A percentile compares a stretch with the other conserved stretches of the same genome.
Conservation (phyloP, 2,888 invertebrate species). For the Gnatocerus cornutus region DNA sequence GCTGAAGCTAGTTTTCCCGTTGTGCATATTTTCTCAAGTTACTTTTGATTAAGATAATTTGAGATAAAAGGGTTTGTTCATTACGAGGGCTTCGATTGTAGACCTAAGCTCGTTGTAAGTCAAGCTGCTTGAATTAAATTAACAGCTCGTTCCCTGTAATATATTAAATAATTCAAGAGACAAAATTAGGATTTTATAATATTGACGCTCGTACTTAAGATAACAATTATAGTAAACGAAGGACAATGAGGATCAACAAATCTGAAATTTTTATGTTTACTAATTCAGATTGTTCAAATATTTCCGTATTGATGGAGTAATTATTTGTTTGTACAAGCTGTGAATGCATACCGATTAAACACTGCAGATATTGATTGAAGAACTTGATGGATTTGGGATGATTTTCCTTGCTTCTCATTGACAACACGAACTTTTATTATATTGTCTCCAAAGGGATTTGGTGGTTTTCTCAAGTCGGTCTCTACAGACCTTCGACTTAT, state of each 20-base stretch:
- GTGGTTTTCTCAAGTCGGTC: constrained; percentile 43
- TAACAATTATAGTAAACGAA: constrained; percentile 17
- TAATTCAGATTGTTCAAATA: not conserved
- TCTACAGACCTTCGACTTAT: constrained; percentile 40
- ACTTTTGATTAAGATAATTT: constrained; percentile 18
- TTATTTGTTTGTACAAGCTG: constrained; percentile 3
- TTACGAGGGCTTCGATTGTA: constrained; percentile 10
- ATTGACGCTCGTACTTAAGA: constrained; percentile 26
- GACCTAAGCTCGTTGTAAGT: not conserved
- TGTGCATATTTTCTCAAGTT: not conserved
- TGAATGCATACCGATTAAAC: not conserved
- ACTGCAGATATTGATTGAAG: not conserved
- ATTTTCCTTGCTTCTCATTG: constrained; percentile 19
- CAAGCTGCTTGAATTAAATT: constrained; percentile 25
- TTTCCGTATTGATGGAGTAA: not conserved
- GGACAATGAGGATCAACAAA: constrained; percentile 16
- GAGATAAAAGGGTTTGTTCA: constrained; percentile 5
- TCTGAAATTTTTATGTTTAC: not conserved
- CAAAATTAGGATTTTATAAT: constrained; percentile 13
- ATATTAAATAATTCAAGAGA: constrained; percentile 16
- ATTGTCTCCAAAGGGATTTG: constrained; percentile 40
- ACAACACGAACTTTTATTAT: constrained; percentile 43
- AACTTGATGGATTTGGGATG: not conserved
- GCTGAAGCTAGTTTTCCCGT: not conserved
- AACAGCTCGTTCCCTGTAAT: constrained; percentile 12